phyloP scores from a whole-genome alignment of 37 sponge, comb jelly and placozoan species.

The Bolinopsis microptera region DNA sequence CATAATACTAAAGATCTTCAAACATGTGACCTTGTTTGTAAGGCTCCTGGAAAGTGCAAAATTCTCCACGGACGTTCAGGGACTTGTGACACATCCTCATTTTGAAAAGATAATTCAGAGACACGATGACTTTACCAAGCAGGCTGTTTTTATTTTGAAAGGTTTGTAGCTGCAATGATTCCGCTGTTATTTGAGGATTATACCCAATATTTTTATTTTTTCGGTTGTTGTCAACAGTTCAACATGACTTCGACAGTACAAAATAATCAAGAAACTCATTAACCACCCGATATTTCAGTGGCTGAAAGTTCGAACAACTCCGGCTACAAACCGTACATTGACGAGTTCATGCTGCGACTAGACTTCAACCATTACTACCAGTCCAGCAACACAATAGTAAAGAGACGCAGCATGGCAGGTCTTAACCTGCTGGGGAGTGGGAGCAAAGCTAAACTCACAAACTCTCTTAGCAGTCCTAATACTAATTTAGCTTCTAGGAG shows the following conservation, averaged over 20 bases:
- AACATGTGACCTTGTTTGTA: conserved; percentile 12
- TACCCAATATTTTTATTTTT: too few relatives aligned
- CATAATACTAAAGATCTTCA: conserved; percentile 43
- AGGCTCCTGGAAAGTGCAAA: background rate
- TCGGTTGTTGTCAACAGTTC: too few relatives aligned
- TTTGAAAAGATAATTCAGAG: conserved; percentile 37
- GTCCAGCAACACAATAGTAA: background rate
- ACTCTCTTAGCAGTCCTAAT: background rate
- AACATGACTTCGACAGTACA: too few relatives aligned
- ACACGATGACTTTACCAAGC: conserved; percentile 34
- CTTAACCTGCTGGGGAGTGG: background rate
- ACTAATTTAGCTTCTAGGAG: background rate
- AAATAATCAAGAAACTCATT: too few relatives aligned
- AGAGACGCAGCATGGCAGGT: background rate
- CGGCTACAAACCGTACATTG: conserved; percentile 64
- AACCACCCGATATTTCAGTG: too few relatives aligned
- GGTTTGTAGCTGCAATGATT: too few relatives aligned
- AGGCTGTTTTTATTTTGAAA: conserved; percentile 42
- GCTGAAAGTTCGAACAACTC: conserved; percentile 41
- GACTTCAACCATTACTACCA: conserved; percentile 64
- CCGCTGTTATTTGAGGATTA: background rate
- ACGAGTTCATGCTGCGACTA: conserved; percentile 37
- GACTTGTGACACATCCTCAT: conserved; percentile 3
- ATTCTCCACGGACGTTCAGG: background rate
- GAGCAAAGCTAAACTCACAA: background rate